A percentile compares a stretch with the other conserved stretches of the same genome.
Conservation (phyloP, 2,888 invertebrate genomes). For the Zygothrica quintamaculata region DNA sequence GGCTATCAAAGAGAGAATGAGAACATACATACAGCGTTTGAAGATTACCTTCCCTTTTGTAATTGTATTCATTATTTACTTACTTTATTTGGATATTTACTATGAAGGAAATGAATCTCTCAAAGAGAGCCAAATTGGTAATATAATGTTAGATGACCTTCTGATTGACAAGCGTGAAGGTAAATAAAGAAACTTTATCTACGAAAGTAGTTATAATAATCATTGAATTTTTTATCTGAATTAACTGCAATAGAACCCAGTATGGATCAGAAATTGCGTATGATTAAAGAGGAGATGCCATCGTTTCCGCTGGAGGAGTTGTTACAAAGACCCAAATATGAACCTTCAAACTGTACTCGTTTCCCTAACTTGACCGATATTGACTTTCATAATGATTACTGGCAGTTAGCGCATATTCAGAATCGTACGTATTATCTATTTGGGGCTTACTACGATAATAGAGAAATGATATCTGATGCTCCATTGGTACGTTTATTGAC, state of each 20-base stretch:
- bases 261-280: slow-evolving; percentile 34
- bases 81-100: no score
- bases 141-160: neutral
- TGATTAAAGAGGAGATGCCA: slow-evolving; percentile 59
- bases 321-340: fast-evolving
- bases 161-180: slow-evolving; percentile 32
- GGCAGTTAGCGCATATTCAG: slow-evolving; percentile 91
- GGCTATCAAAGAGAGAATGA: no score
- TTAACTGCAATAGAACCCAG: slow-evolving; percentile 27
- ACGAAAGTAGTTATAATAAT: neutral
- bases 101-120: no score
- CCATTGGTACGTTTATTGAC: slow-evolving; percentile 92
- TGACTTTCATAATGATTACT: slow-evolving; percentile 96
- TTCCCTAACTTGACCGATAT: slow-evolving; percentile 91
- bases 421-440: slow-evolving; percentile 94
- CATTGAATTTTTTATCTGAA: neutral
- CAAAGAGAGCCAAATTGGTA: no score
- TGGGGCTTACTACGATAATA: slow-evolving; percentile 93
- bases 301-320: slow-evolving; percentile 60
- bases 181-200: slow-evolving; percentile 8
- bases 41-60: no score
- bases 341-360: slow-evolving; percentile 18
- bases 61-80: no score
- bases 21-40: no score
- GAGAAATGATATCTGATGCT: slow-evolving; percentile 90